Conservation (phyloP, 2,888 invertebrate genomes). For the Coelogynopora nodosa region DNA sequence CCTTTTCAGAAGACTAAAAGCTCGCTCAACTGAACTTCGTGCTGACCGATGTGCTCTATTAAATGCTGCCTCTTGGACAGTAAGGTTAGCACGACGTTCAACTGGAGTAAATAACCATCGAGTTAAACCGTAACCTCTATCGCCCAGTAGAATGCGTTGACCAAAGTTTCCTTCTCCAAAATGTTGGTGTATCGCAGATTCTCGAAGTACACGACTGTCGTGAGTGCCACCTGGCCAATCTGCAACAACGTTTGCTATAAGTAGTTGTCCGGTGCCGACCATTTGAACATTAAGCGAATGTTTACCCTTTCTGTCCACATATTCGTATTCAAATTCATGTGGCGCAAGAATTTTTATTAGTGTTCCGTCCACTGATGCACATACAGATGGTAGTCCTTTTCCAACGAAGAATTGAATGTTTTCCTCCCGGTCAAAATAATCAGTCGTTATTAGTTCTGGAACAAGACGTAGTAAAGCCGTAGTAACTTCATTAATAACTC, state of each 20-base stretch:
- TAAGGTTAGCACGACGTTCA: not conserved
- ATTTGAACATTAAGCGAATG: slow-evolving; percentile 26
- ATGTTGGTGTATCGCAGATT: slow-evolving; percentile 1
- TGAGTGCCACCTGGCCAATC: slow-evolving; percentile 30
- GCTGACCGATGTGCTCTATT: not conserved
- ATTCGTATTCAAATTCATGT: slow-evolving; percentile 1
- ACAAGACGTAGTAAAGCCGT: not conserved
- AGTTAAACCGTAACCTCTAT: slow-evolving; percentile 22
- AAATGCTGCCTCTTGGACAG: slow-evolving; percentile 4
- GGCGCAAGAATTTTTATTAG: not conserved
- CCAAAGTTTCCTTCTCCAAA: slow-evolving; percentile 35
- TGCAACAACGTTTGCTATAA: slow-evolving; percentile 33
- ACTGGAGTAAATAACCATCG: slow-evolving; percentile 32
- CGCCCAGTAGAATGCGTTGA: slow-evolving; percentile 8
- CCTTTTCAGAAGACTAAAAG: not conserved
- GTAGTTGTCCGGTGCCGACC: slow-evolving; percentile 6
- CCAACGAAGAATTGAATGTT: slow-evolving; percentile 6
- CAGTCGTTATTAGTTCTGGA: slow-evolving; percentile 4
- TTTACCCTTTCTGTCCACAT: slow-evolving; percentile 22
- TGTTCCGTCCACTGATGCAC: slow-evolving; percentile 24
- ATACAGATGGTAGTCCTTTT: not conserved
- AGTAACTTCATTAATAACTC: not conserved
- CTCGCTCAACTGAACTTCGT: slow-evolving; percentile 16
- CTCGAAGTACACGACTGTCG: not conserved
- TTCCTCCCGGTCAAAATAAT: slow-evolving; percentile 25